A percentile compares a stretch with the other conserved stretches of the same genome.
Conservation (phyloP, 2,113 vertebrate species). For the Plecturocebus donacophilus region DNA sequence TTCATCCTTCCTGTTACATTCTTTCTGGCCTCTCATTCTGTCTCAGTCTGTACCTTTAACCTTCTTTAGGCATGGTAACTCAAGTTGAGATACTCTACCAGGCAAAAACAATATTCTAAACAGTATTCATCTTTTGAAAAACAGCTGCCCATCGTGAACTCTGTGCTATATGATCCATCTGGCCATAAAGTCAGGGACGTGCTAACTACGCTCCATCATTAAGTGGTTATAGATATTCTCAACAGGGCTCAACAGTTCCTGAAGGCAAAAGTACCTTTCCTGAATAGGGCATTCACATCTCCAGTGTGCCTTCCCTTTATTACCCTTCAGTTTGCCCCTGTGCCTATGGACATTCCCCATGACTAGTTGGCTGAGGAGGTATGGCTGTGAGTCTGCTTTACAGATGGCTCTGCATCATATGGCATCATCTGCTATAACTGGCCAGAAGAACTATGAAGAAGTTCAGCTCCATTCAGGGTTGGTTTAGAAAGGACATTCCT, state of each 20-base stretch:
- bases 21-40: neutral
- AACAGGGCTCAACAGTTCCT: neutral
- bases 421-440: neutral
- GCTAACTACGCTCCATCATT: neutral
- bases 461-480: neutral
- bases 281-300: neutral
- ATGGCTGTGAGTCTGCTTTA: neutral
- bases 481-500: neutral
- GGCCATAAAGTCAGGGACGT: neutral
- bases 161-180: neutral
- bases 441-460: neutral
- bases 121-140: neutral
- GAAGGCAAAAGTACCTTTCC: neutral
- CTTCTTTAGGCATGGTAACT: neutral
- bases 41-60: neutral
- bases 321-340: neutral
- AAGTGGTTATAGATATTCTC: neutral
- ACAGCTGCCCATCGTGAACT: neutral
- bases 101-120: neutral
- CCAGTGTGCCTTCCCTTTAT: neutral
- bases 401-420: neutral
- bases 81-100: neutral
- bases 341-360: neutral
- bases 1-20: neutral
- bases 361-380: neutral